These are phyloP conservation scores for Ceratothoa steindachneri DNA, from an alignment of 2,888 invertebrate species.

Conservation along the genomic window DNA sequence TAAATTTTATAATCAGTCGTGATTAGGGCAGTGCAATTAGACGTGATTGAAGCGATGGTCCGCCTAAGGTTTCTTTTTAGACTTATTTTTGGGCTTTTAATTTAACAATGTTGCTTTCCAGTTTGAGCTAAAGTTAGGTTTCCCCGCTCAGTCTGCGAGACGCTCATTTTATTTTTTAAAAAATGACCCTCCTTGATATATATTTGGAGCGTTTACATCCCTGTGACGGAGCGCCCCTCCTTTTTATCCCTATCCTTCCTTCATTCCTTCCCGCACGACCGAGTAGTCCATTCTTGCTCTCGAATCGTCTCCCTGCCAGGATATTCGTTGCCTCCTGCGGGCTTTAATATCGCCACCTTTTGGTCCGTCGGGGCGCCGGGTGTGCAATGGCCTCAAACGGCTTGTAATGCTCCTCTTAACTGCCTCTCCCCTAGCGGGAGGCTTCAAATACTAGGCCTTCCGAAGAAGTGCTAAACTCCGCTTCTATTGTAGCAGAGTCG, in stretches of 20 bases:
- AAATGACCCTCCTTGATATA: no score
- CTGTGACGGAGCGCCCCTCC: no score
- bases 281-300: background rate
- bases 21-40: no score
- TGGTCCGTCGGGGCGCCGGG: constrained; percentile 4
- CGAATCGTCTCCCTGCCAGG: background rate
- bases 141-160: no score
- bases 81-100: no score
- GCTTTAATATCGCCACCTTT: constrained; percentile 10
- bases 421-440: background rate
- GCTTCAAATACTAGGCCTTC: background rate
- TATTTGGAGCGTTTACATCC: no score
- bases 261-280: background rate
- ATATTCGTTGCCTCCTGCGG: constrained; percentile 6
- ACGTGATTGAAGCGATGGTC: no score
- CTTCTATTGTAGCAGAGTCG: background rate
- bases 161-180: no score
- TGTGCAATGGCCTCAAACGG: constrained; percentile 10
- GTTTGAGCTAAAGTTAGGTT: no score
- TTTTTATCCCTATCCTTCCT: background rate
- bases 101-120: no score
- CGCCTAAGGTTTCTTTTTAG: no score
- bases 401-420: constrained; percentile 2
- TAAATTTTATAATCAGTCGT: no score
- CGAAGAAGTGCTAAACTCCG: constrained; percentile 6